A percentile compares a stretch with the other conserved stretches of the same genome.
These are phyloP conservation scores for Phylloscopus collybita DNA, from an alignment of 2,797 vertebrate species.

Conservation along the genomic window DNA sequence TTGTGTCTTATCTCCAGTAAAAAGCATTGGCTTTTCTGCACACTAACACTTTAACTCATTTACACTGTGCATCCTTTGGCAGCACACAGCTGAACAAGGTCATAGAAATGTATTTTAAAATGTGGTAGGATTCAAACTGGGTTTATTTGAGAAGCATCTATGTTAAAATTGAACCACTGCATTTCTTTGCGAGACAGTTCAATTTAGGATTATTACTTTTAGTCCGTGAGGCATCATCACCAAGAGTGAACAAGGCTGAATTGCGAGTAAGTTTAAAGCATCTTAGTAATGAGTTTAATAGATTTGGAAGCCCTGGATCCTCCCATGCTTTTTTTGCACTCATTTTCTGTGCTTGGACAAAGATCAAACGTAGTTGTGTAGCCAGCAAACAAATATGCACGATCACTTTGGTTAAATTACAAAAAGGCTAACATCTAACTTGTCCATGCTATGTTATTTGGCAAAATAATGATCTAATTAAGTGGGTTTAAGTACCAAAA, in stretches of 20 bases:
- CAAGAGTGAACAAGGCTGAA: background rate
- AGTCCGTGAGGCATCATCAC: background rate
- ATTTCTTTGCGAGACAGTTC: background rate
- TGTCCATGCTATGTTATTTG: conserved; percentile 53
- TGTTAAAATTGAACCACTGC: background rate
- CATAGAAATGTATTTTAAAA: background rate
- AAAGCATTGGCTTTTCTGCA: background rate
- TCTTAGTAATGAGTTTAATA: conserved; percentile 17
- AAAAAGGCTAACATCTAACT: conserved; percentile 34
- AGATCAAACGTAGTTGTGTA: background rate
- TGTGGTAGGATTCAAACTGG: background rate
- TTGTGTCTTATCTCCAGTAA: background rate
- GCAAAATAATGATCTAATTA: conserved; percentile 46
- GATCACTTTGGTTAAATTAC: conserved; percentile 31
- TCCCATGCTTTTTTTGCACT: background rate
- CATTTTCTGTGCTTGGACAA: conserved; percentile 13
- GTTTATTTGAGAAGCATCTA: background rate
- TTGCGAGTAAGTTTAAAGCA: background rate
- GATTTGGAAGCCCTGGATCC: background rate
- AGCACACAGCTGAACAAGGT: background rate
- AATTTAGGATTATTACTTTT: background rate
- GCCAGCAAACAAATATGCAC: background rate
- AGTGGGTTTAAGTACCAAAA: conserved; percentile 34
- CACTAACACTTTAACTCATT: background rate
- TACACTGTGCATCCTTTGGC: background rate